A percentile compares a stretch with the other conserved stretches of the same genome.
These are phyloP conservation scores for Papilio xuthus DNA, from an alignment of 1,140 invertebrate species.

Conservation along the genomic window DNA sequence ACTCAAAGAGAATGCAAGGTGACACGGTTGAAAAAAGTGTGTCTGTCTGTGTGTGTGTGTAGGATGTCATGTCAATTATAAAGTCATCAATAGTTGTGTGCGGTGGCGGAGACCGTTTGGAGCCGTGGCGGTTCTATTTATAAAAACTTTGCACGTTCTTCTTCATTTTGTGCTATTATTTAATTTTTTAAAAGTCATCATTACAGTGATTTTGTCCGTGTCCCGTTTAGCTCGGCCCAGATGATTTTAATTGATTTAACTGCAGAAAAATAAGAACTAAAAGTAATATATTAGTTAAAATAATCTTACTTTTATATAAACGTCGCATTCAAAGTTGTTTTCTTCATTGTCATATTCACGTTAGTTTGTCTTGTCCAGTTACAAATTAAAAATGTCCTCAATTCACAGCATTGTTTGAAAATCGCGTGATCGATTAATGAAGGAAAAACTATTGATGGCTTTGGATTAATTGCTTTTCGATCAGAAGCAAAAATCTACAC, in stretches of 20 bases:
- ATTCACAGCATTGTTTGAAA: no score
- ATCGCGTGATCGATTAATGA: not conserved
- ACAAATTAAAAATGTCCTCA: not conserved
- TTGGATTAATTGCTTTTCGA: not conserved
- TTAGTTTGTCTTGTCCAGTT: no score
- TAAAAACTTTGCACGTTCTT: slow-evolving; percentile 28
- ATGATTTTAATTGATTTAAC: not conserved
- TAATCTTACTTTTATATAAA: not conserved
- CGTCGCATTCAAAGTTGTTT: not conserved
- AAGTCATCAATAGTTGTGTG: slow-evolving; percentile 65
- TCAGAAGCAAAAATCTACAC: not conserved
- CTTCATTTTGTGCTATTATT: slow-evolving; percentile 5
- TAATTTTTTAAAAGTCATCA: slow-evolving; percentile 6
- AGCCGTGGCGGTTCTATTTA: slow-evolving; percentile 55
- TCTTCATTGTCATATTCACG: not conserved
- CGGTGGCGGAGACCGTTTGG: slow-evolving; percentile 57
- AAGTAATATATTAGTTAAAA: not conserved
- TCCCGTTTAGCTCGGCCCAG: not conserved
- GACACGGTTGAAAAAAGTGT: slow-evolving; percentile 46
- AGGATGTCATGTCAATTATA: slow-evolving; percentile 78
- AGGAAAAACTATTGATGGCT: no score
- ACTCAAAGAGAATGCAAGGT: slow-evolving; percentile 57
- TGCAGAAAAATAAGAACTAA: not conserved
- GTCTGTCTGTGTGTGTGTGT: slow-evolving; percentile 40
- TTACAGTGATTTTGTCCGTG: not conserved